These are phyloP conservation scores for Lordiphosa clarofinis DNA, from an alignment of 1,140 invertebrate genomes.

Conservation along the genomic window DNA sequence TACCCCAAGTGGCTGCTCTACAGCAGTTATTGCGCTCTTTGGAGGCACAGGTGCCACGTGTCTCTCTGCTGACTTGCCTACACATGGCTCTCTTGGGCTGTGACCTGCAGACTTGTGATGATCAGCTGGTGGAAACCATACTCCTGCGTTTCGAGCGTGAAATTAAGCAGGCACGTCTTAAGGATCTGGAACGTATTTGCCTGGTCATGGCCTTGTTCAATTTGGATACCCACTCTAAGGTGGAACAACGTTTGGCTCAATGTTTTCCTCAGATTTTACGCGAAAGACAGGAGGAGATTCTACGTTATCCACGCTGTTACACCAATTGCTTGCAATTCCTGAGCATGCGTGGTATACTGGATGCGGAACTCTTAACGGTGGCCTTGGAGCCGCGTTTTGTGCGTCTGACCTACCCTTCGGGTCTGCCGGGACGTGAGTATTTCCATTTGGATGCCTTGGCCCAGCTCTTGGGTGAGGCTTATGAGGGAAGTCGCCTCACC, in stretches of 20 bases:
- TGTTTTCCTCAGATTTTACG: conserved; percentile 80
- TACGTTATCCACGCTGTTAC: conserved; percentile 78
- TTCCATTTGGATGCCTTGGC: conserved; percentile 81
- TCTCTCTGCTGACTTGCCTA: conserved; percentile 79
- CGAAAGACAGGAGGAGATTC: conserved; percentile 79
- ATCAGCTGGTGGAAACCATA: conserved; percentile 69
- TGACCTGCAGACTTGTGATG: conserved; percentile 78
- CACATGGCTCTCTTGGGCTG: conserved; percentile 82
- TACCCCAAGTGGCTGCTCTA: conserved; percentile 53
- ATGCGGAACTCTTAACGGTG: conserved; percentile 80
- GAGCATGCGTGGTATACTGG: conserved; percentile 79
- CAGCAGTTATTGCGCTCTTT: conserved; percentile 66
- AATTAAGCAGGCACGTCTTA: conserved; percentile 80
- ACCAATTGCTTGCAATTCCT: conserved; percentile 80
- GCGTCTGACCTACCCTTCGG: conserved; percentile 68
- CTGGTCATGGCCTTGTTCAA: conserved; percentile 81
- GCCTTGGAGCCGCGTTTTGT: conserved; percentile 80
- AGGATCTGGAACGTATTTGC: conserved; percentile 84
- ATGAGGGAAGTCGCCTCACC: conserved; percentile 81
- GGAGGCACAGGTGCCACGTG: conserved; percentile 74
- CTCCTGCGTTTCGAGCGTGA: conserved; percentile 72
- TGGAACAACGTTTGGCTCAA: conserved; percentile 78
- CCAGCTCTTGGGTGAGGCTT: conserved; percentile 80
- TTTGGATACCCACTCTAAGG: conserved; percentile 70
- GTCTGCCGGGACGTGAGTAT: conserved; percentile 78